A percentile compares a stretch with the other conserved stretches of the same genome.
These are phyloP conservation scores for Corythaixoides concolor DNA, from an alignment of 2,113 vertebrate genomes.

Conservation along the genomic window DNA sequence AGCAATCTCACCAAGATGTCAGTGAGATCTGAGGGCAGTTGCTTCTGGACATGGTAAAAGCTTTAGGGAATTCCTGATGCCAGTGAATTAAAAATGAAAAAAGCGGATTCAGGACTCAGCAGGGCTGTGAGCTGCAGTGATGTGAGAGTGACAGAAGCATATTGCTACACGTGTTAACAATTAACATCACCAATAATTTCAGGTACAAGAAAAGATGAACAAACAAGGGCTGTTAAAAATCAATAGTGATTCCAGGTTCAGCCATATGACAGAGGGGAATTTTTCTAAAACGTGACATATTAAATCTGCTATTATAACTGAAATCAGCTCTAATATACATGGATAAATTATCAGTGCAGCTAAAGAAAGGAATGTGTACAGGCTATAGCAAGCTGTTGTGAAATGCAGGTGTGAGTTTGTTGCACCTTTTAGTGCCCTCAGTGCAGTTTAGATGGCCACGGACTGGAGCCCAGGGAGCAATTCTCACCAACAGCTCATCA, in stretches of 20 bases:
- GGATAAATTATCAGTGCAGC: neutral
- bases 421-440: neutral
- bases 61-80: neutral
- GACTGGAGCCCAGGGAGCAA: neutral
- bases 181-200: neutral
- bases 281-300: neutral
- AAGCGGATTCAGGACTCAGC: neutral
- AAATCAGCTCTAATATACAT: neutral
- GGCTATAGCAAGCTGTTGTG: neutral
- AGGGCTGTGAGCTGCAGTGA: neutral
- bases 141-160: neutral
- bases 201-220: neutral
- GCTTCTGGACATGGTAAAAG: neutral
- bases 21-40: neutral
- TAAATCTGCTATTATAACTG: neutral
- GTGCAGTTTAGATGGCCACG: neutral
- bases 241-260: neutral
- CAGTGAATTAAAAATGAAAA: neutral
- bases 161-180: neutral
- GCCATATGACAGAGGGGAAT: neutral
- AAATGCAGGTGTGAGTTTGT: neutral
- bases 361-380: neutral
- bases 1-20: neutral
- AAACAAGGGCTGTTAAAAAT: constrained; percentile 1
- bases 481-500: neutral